These are phyloP conservation scores for Strigamia crassipes DNA, from an alignment of 2,888 invertebrate genomes.

Conservation along the genomic window DNA sequence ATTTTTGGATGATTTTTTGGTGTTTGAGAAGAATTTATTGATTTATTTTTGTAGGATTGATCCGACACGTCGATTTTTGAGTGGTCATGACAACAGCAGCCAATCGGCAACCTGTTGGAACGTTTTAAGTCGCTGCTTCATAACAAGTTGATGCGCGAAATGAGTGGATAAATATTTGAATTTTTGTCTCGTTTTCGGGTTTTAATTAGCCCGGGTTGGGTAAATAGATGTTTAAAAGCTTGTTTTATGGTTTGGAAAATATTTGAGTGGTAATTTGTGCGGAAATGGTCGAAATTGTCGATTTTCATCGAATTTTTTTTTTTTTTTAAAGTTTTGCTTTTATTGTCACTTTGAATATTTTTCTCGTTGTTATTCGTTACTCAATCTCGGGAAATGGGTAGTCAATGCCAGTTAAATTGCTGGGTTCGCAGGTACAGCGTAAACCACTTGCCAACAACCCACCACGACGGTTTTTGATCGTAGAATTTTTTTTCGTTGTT, in stretches of 20 bases:
- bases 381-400: background rate
- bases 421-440: background rate
- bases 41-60: background rate
- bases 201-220: no score
- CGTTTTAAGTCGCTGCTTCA: background rate
- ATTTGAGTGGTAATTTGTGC: no score
- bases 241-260: no score
- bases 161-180: background rate
- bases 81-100: background rate
- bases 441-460: background rate
- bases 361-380: background rate
- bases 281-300: no score
- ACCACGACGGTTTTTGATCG: no score
- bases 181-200: background rate
- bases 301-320: no score
- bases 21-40: background rate
- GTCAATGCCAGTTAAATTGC: background rate
- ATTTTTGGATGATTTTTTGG: background rate
- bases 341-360: constrained; percentile 1
- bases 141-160: background rate
- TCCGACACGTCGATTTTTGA: background rate
- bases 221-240: no score
- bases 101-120: constrained; percentile 16
- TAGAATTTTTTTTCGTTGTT: background rate
- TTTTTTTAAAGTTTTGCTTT: background rate